These are phyloP conservation scores for Myotis pilosus DNA, from an alignment of 2,797 vertebrate genomes.

Conservation along the genomic window DNA sequence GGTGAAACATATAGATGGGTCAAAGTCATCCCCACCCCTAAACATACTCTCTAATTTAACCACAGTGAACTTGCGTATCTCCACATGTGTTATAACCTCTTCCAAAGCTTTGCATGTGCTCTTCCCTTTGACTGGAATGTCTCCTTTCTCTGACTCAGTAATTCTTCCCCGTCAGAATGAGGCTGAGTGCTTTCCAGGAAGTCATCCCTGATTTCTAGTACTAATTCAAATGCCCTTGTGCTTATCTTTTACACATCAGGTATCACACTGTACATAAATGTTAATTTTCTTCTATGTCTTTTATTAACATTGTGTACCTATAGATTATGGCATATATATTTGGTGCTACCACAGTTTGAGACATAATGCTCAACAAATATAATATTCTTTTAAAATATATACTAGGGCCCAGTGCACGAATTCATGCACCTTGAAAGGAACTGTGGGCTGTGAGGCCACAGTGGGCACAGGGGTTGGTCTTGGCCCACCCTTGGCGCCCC, in stretches of 20 bases:
- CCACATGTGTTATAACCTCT: background rate
- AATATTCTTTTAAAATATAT: background rate
- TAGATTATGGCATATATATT: background rate
- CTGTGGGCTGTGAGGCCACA: too few relatives aligned
- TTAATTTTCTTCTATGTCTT: background rate
- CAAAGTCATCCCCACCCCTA: background rate
- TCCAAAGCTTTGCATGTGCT: background rate
- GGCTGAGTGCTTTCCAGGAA: background rate
- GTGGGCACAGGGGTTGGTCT: too few relatives aligned
- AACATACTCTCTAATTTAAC: background rate
- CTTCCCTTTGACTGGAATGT: constrained; percentile 20
- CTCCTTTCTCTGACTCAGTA: background rate
- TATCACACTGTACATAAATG: background rate
- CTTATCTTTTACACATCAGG: background rate
- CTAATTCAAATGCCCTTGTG: background rate
- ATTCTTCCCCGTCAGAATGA: background rate
- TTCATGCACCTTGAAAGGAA: too few relatives aligned
- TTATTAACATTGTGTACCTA: background rate
- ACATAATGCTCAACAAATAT: background rate
- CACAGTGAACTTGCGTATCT: background rate
- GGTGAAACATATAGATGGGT: background rate
- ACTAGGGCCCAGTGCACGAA: too few relatives aligned
- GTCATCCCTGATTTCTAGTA: background rate
- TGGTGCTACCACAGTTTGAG: background rate
- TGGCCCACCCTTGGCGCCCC: too few relatives aligned